A percentile compares a stretch with the other conserved stretches of the same genome.
phyloP scores from a whole-genome alignment of 2,888 invertebrate species.

The Corbicula japonica region DNA sequence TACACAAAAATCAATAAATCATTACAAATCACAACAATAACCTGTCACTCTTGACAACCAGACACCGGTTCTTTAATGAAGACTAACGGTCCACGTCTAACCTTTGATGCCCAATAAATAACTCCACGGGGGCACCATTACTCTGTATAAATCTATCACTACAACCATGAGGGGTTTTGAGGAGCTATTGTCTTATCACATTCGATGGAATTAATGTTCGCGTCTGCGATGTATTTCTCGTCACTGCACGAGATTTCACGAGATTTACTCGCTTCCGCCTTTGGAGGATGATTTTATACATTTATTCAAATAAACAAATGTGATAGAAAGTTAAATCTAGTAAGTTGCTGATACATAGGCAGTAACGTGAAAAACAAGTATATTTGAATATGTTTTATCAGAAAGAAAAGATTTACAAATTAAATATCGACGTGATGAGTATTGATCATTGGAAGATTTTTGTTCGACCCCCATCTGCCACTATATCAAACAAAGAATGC shows the following conservation, averaged over 20 bases:
- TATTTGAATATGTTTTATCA: no score
- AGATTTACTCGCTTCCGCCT: no score
- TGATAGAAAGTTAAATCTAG: no score
- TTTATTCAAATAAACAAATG: no score
- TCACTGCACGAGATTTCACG: slow-evolving; percentile 9
- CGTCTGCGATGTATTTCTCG: slow-evolving; percentile 24
- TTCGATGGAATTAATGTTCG: slow-evolving; percentile 24
- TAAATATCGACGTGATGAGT: no score
- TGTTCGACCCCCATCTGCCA: no score
- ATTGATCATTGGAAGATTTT: no score
- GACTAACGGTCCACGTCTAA: slow-evolving; percentile 35
- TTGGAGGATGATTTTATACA: no score
- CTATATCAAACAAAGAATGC: no score
- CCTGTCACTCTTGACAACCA: slow-evolving; percentile 11
- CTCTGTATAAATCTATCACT: slow-evolving; percentile 33
- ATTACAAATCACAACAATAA: slow-evolving; percentile 17
- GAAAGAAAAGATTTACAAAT: no score
- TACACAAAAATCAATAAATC: slow-evolving; percentile 27
- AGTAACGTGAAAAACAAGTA: no score
- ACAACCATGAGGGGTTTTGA: slow-evolving; percentile 5
- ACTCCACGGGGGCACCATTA: slow-evolving; percentile 28
- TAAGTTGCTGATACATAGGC: no score
- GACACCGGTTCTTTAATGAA: slow-evolving; percentile 24
- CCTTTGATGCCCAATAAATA: slow-evolving; percentile 38
- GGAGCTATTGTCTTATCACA: slow-evolving; percentile 13